phyloP scores from a whole-genome alignment of 2,113 vertebrate species.

The Nettapus auritus region DNA sequence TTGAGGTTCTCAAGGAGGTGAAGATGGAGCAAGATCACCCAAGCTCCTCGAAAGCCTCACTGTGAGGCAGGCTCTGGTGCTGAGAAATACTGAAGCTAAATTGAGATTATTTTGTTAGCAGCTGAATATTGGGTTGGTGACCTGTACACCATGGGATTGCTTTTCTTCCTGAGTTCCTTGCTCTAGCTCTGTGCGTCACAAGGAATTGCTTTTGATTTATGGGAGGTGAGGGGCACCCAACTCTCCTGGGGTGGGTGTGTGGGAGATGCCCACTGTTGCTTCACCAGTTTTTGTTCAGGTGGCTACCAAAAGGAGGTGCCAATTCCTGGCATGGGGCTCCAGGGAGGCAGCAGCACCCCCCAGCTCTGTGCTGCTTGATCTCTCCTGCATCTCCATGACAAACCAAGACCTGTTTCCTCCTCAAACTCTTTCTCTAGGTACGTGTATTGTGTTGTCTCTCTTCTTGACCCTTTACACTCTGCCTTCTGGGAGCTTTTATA shows the following conservation, averaged over 20 bases:
- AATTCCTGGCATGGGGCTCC: neutral
- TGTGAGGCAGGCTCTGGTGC: neutral
- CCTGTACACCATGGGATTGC: neutral
- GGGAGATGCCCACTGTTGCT: neutral
- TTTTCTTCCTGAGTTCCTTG: neutral
- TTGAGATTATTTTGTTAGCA: neutral
- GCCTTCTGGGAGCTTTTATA: neutral
- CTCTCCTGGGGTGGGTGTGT: neutral
- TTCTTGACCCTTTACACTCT: neutral
- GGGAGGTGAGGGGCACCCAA: neutral
- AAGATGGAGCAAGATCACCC: accelerated
- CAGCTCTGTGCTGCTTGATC: neutral
- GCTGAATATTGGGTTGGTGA: neutral
- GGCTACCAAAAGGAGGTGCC: neutral
- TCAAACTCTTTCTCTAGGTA: neutral
- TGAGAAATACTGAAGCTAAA: neutral
- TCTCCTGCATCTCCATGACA: accelerated
- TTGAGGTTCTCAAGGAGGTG: accelerated
- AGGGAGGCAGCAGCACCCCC: neutral
- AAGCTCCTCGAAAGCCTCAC: accelerated
- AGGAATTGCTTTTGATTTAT: neutral
- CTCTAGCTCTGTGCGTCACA: neutral
- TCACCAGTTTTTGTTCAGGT: neutral
- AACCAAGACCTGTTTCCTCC: neutral
- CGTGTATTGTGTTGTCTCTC: accelerated